Evolutionary conservation across 2,888 invertebrate genomes (phyloP), one percentile per base, ranked within the genome.

Genomic region (Gnatocerus cornutus): DNA sequence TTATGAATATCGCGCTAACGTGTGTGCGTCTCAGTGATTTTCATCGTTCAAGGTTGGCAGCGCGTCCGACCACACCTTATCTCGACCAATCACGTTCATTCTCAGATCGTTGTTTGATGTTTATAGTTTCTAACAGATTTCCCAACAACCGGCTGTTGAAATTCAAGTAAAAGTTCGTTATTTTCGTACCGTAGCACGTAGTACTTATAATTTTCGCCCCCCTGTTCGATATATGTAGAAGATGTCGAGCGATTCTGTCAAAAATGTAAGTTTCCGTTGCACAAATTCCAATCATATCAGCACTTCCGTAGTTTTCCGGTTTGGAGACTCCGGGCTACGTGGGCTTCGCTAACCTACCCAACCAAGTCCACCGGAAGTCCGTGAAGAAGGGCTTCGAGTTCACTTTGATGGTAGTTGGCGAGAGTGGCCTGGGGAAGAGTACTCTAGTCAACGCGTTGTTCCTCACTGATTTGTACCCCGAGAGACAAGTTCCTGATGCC

Each of bases 361-460:
- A 98, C 85, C 98, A 98, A 86, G 97, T 98, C 21, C 97, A 98
- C 84, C 89, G 98, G 73, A 98, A 98, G 85, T 97, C 97, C 0
- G 98, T 98, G 61, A 98, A 98, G 85, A 98, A 97, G 83, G 98
- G 98, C 14, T 98, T 98, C 83, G 98, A 98, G 86, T 98, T 98
- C 84, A 98, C 98, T 0, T 87, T 98, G 8, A 98, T 98, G 98
- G 97, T 98, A 63, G 97, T 85, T 4, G 85, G 85, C 0, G 94
- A 95, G 80, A 92, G 92, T 76, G 97, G 98, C 0, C 87, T 98
- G 39, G 98, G 98, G 33, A 98, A 98, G 87, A 97, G 97, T 0
- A 98, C 98, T 0, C 87, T 98, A 52, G 96, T 98, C 55, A 98
- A 98, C 85, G 97, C 97, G 71, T 87, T 98, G 65, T 98, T 98